Evolutionary conservation across 2,888 invertebrate genomes (phyloP).

Genomic region (Himalopsyche anomala): DNA sequence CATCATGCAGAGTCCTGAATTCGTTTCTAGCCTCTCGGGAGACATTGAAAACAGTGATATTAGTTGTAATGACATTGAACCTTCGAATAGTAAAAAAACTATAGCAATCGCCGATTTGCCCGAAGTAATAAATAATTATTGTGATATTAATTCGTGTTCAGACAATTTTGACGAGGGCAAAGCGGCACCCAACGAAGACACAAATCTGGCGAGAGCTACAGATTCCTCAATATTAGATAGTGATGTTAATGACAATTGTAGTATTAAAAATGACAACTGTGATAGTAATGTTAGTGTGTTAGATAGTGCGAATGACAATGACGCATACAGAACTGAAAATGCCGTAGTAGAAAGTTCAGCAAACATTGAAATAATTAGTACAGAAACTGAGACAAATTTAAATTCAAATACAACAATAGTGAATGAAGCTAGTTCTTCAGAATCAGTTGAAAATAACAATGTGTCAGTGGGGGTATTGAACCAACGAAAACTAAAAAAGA

Average conservation of each 20-base stretch:
- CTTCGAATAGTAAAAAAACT: not conserved
- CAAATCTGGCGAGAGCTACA: not conserved
- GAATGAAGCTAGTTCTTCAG: constrained; percentile 1
- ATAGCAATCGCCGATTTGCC: not conserved
- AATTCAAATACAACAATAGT: constrained; percentile 37
- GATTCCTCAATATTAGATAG: constrained; percentile 31
- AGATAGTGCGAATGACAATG: constrained; percentile 41
- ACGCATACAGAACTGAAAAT: constrained; percentile 33
- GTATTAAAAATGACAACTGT: constrained; percentile 65
- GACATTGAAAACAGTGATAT: constrained; percentile 58
- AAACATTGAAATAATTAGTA: not conserved
- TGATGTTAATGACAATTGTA: constrained; percentile 60
- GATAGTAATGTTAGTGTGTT: constrained; percentile 66
- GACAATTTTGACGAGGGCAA: constrained; percentile 47
- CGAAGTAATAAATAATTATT: constrained; percentile 57
- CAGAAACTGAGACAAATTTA: not conserved
- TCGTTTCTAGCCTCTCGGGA: constrained; percentile 26
- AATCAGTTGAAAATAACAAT: constrained; percentile 10
- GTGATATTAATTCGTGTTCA: constrained; percentile 63
- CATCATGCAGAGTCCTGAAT: constrained; percentile 63
- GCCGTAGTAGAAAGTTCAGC: not conserved
- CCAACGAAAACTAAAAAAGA: constrained; percentile 61
- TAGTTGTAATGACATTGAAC: constrained; percentile 52
- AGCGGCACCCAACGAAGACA: not conserved
- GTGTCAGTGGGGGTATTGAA: constrained; percentile 55